Evolutionary conservation across 2,113 vertebrate species (phyloP), one percentile per base, ranked within the genome.

Genomic region (Calidris pugnax): DNA sequence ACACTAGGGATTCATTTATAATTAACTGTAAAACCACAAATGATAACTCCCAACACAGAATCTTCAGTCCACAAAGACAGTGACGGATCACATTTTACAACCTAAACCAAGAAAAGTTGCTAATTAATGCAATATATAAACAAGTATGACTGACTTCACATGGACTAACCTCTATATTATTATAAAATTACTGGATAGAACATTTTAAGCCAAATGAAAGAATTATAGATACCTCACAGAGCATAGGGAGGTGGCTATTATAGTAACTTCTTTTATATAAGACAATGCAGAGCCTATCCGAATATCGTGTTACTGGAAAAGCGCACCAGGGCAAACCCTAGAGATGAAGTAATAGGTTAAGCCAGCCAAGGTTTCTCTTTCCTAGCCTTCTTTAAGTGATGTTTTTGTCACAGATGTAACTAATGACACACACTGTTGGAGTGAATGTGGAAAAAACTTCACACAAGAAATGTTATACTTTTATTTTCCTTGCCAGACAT

Each of bases 331-430:
- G 83, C 73, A 93, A 96, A 90, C 62, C 86, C 86, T 76, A 32
- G 53, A 85, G 88, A 91, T 94, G 84, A 95, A 95, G 74, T 97
- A 92, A 96, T 76, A 90, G 57, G 74, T 47, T 41, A 59, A 43
- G 41, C 14, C 12, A 88, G 88, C 85, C 95, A 96, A 91, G 39
- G 84, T 85, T 90, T 89, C 86, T 83, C 72, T 91, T 94, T 83
- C 53, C 72, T 97, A 63, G 56, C 37, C 92, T 85, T n/a, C 45
- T 87, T 67, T 80, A 92, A 95, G 62, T 86, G 74, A 93, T 94
- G 93, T 88, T 93, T 94, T 89, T 90, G 93, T 97, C 86, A 93
- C 97, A 98, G 96, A 97, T 96, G 90, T 97, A 97, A 94, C 84
- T 96, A 96, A 98, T 95, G 96, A 97, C 95, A 94, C 83, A 93